Conservation (phyloP, 2,113 vertebrate species). For the Pachycephala philippinensis region DNA sequence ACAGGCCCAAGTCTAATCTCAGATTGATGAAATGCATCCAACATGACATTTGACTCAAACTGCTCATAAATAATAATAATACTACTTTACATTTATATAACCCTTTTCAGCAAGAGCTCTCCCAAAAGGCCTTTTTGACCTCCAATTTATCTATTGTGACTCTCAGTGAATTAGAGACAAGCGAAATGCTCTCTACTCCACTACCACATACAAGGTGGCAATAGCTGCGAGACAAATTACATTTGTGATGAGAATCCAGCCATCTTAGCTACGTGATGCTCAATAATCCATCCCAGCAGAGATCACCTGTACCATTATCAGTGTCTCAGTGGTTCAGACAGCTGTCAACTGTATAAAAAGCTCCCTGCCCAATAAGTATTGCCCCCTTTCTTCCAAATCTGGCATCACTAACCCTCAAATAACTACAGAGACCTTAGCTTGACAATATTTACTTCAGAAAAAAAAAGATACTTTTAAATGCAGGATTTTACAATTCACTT, state of each 20-base stretch:
- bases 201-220: background rate
- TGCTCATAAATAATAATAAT: slow-evolving; percentile 53
- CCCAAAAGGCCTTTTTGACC: slow-evolving; percentile 33
- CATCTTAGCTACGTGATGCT: background rate
- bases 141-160: slow-evolving; percentile 42
- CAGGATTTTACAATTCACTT: background rate
- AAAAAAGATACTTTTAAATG: background rate
- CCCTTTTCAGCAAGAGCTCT: slow-evolving; percentile 33
- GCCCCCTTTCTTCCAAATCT: background rate
- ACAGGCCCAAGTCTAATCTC: slow-evolving; percentile 40
- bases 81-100: slow-evolving; percentile 48
- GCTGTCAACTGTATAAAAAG: background rate
- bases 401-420: background rate
- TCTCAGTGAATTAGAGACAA: slow-evolving; percentile 17
- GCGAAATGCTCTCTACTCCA: background rate
- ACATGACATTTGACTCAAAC: slow-evolving; percentile 46
- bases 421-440: background rate
- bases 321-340: background rate
- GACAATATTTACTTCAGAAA: background rate
- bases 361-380: background rate
- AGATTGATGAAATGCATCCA: slow-evolving; percentile 46
- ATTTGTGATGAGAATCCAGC: background rate
- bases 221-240: background rate
- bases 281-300: slow-evolving; percentile 3
- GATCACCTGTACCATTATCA: background rate